Evolutionary conservation across 2,113 vertebrate genomes (phyloP), one percentile per base, ranked within the genome.

Genomic region (Solenodon paradoxus): DNA sequence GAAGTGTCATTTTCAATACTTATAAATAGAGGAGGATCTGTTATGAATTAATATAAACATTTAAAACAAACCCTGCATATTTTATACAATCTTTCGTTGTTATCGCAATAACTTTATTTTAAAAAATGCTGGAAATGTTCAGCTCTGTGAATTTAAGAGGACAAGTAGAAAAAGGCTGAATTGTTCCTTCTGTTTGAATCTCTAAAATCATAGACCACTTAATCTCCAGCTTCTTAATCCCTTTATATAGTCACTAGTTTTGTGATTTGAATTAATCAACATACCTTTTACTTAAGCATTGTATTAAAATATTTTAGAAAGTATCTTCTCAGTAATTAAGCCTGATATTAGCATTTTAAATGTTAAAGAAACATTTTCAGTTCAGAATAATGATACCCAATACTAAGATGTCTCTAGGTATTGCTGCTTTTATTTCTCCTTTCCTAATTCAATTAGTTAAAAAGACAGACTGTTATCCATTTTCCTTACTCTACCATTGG

Each of bases 1-100:
- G 22, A 17, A 72, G 32, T 97, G 90, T 97, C 93, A 95, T 88
- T 92, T 95, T 97, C 64, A 97, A 96, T 96, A 94, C 92, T 92
- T 79, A 68, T 78, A 93, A 80, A 94, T n/a, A n/a, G 84, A 66
- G 92, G 77, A 26, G 51, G 16, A 84, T 97, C 95, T 97, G 80
- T 88, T 97, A 72, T 72, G 77, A 95, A 93, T 97, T 97, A 96
- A 87, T 92, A 71, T 68, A 97, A 96, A 93, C 38, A 51, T 95
- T 93, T 91, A 96, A 94, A 90, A 92, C 53, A 95, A 83, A 95
- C 66, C 42, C 45, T 93, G 26, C 55, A 75, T 93, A 82, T 94
- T 91, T 95, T 90, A 17, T 64, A 69, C 61, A 72, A 61, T 7
- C 35, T 92, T 94, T 92, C 87, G 88, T 61, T 82, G 69, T 89